Conservation (phyloP, 2,797 vertebrate species). For the Coranthus polyacanthus region DNA sequence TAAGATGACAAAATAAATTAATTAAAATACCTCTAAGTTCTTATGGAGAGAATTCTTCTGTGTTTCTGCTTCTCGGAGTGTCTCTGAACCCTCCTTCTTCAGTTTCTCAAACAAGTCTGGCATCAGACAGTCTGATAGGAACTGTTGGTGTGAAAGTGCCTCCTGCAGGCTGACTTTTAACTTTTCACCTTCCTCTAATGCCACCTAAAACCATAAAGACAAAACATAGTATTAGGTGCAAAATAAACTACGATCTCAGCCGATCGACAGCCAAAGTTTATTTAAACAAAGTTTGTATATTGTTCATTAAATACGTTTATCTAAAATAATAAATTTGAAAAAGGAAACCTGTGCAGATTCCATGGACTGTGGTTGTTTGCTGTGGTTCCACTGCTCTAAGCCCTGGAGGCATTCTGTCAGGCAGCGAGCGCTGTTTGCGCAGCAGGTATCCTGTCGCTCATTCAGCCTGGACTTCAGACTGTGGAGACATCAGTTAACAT, state of each 20-base stretch:
- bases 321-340: too few relatives aligned
- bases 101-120: conserved; percentile 70
- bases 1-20: neutral
- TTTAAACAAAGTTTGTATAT: neutral
- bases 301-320: neutral
- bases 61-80: conserved; percentile 60
- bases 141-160: conserved; percentile 74
- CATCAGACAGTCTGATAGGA: conserved; percentile 77
- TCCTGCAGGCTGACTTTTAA: conserved; percentile 70
- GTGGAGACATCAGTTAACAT: conserved; percentile 21
- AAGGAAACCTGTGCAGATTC: conserved; percentile 75
- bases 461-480: conserved; percentile 78
- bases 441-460: conserved; percentile 74
- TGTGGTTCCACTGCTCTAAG: conserved; percentile 79
- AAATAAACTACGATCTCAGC: neutral
- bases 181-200: conserved; percentile 72
- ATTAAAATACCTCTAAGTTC: conserved; percentile 71
- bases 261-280: neutral
- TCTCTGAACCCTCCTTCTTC: conserved; percentile 64
- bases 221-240: neutral
- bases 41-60: conserved; percentile 56
- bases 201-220: conserved; percentile 58
- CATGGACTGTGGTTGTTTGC: conserved; percentile 49
- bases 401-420: conserved; percentile 69
- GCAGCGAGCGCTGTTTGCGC: conserved; percentile 60